Conservation (phyloP, 35 echinoderm and acorn worm genomes). For the Apostichopus californicus region DNA sequence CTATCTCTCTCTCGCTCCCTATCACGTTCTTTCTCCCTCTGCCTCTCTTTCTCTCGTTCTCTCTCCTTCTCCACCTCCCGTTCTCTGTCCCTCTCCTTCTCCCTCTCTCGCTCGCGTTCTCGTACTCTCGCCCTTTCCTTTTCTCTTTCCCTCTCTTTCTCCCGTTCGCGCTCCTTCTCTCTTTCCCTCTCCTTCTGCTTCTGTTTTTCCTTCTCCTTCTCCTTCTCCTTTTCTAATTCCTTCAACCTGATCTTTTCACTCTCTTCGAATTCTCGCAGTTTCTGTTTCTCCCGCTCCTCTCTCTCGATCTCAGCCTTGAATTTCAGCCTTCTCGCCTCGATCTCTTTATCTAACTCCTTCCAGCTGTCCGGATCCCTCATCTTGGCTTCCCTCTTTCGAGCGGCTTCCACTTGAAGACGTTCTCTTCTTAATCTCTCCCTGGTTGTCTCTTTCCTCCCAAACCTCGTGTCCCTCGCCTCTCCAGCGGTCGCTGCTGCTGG, state of each 20-base stretch:
- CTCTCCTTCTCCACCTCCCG: neutral
- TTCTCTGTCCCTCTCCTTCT: neutral
- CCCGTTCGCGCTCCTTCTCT: neutral
- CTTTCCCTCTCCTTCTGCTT: slow-evolving; percentile 3
- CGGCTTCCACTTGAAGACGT: slow-evolving; percentile 35
- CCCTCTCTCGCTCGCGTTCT: slow-evolving; percentile 9
- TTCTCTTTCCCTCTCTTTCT: slow-evolving; percentile 22
- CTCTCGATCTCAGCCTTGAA: slow-evolving; percentile 45
- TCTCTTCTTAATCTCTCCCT: slow-evolving; percentile 30
- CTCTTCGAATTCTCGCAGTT: slow-evolving; percentile 5
- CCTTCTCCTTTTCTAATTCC: slow-evolving; percentile 32
- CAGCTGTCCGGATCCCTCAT: slow-evolving; percentile 27
- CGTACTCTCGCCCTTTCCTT: neutral
- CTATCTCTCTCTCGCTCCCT: slow-evolving; percentile 10
- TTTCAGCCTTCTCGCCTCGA: slow-evolving; percentile 39
- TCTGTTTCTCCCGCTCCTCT: slow-evolving; percentile 46
- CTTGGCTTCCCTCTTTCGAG: slow-evolving; percentile 27
- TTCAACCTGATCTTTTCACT: slow-evolving; percentile 23
- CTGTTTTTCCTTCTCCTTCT: slow-evolving; percentile 31
- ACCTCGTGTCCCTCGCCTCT: slow-evolving; percentile 6
- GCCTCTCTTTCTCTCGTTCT: neutral
- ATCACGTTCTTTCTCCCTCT: neutral
- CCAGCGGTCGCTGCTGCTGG: neutral
- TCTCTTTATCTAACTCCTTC: slow-evolving; percentile 48
- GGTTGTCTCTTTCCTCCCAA: slow-evolving; percentile 28